phyloP scores from a whole-genome alignment of 2,888 invertebrate species.

The Rhamnusium bicolor region DNA sequence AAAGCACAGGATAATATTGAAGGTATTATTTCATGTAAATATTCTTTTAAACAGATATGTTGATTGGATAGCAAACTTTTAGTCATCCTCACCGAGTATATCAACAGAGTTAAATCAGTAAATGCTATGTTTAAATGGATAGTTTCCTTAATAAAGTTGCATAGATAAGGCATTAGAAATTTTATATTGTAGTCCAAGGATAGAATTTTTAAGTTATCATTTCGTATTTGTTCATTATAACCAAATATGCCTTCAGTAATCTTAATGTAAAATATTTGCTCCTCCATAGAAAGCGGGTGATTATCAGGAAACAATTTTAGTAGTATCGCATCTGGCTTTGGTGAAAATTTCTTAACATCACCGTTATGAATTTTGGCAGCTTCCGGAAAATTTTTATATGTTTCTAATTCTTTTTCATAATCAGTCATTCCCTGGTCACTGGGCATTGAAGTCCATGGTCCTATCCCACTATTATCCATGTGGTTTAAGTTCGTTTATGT shows the following conservation, averaged over 20 bases:
- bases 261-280: conserved; percentile 60
- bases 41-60: conserved; percentile 52
- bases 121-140: conserved; percentile 60
- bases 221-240: conserved; percentile 61
- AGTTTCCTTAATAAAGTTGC: conserved; percentile 59
- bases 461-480: neutral
- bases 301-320: conserved; percentile 57
- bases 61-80: conserved; percentile 60
- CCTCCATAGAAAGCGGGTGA: conserved; percentile 59
- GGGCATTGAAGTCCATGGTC: neutral
- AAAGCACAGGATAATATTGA: conserved; percentile 60
- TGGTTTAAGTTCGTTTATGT: neutral
- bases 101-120: conserved; percentile 60
- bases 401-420: conserved; percentile 39
- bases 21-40: conserved; percentile 60
- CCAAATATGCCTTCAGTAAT: conserved; percentile 62
- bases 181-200: conserved; percentile 56
- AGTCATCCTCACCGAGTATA: conserved; percentile 61
- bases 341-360: conserved; percentile 42
- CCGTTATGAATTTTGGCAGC: conserved; percentile 5
- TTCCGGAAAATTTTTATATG: conserved; percentile 24
- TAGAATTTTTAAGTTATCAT: conserved; percentile 56
- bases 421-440: conserved; percentile 71
- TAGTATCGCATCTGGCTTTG: conserved; percentile 59
- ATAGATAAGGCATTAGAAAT: conserved; percentile 58